Conservation (phyloP, 2,113 vertebrate genomes). For the Pollachius pollachius region DNA sequence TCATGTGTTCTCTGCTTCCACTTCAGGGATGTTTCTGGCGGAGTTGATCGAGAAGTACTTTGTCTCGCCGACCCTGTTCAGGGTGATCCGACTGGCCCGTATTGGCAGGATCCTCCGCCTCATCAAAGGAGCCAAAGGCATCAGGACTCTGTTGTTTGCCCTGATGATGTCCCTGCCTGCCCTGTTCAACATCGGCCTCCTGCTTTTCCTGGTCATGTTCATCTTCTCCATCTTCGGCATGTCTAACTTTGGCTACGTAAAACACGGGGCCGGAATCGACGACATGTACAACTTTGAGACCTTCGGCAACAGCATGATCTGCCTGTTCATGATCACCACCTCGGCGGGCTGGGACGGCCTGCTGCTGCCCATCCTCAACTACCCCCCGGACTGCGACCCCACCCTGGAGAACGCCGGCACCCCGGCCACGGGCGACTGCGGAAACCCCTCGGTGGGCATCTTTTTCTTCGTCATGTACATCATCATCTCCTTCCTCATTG, state of each 20-base stretch:
- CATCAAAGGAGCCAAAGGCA: slow-evolving; percentile 97
- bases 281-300: slow-evolving; percentile 99
- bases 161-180: slow-evolving; percentile 99
- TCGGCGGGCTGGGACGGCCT: slow-evolving; percentile 97
- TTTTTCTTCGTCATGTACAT: slow-evolving; percentile 99
- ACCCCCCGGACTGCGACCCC: slow-evolving; percentile 90
- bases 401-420: slow-evolving; percentile 90
- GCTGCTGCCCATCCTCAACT: slow-evolving; percentile 93
- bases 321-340: slow-evolving; percentile 96
- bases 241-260: slow-evolving; percentile 98
- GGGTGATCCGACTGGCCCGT: slow-evolving; percentile 96
- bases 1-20: slow-evolving; percentile 17
- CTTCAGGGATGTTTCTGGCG: slow-evolving; percentile 96
- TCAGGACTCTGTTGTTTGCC: slow-evolving; percentile 96
- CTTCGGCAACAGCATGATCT: slow-evolving; percentile 99
- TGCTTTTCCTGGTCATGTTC: slow-evolving; percentile 99
- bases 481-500: slow-evolving; percentile 98
- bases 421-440: slow-evolving; percentile 89
- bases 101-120: slow-evolving; percentile 96
- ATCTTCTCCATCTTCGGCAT: slow-evolving; percentile 99
- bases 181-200: slow-evolving; percentile 96
- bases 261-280: slow-evolving; percentile 90
- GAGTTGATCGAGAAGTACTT: slow-evolving; percentile 98
- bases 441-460: slow-evolving; percentile 96
- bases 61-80: slow-evolving; percentile 96